Evolutionary conservation across 2,113 vertebrate genomes (phyloP).

Genomic region (Ptyas mucosa): DNA sequence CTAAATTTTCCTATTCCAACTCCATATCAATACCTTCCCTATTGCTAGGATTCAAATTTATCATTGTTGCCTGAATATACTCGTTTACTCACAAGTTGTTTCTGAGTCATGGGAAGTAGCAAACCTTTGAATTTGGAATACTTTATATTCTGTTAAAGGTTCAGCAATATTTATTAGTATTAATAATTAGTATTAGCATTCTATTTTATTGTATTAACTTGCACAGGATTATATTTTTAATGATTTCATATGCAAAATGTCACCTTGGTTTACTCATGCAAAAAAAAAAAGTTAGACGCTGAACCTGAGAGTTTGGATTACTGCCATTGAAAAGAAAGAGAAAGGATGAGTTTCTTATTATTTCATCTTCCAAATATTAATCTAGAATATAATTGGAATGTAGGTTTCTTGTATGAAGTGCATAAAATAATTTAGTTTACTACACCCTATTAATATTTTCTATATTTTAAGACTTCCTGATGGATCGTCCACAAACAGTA

Average conservation of each 20-base stretch:
- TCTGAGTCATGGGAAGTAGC: not conserved
- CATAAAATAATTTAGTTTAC: not conserved
- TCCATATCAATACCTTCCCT: not conserved
- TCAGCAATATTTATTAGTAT: not conserved
- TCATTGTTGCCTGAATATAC: not conserved
- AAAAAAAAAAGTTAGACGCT: not conserved
- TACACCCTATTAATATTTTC: slow-evolving; percentile 1
- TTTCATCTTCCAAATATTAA: too few relatives aligned
- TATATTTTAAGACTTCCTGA: not conserved
- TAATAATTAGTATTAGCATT: not conserved
- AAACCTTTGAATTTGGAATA: not conserved
- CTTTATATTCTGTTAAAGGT: not conserved
- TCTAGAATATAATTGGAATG: too few relatives aligned
- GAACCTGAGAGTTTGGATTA: too few relatives aligned
- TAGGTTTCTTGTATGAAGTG: not conserved
- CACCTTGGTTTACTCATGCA: not conserved
- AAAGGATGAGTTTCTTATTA: too few relatives aligned
- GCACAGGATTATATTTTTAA: not conserved
- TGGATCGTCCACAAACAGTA: too few relatives aligned
- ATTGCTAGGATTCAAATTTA: not conserved
- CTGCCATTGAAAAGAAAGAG: too few relatives aligned
- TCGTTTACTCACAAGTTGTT: not conserved
- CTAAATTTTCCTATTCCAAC: not conserved
- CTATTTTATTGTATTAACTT: not conserved
- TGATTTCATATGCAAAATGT: not conserved